Evolutionary conservation across 2,888 invertebrate species (phyloP).

Genomic region (Dasypogon diadema): DNA sequence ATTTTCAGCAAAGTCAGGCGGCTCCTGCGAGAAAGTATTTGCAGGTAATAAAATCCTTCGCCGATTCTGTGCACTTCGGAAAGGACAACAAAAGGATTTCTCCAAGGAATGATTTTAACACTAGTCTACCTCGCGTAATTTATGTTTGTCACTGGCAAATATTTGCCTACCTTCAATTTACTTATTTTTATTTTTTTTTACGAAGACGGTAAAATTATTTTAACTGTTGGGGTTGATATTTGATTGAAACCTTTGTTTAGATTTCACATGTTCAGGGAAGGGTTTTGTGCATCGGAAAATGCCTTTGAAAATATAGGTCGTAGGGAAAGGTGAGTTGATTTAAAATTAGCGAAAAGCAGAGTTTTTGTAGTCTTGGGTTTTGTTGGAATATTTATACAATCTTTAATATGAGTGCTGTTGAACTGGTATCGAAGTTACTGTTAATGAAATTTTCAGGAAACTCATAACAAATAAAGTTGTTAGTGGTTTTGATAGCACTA

Average conservation of each 20-base stretch:
- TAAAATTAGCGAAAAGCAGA: too few species aligned
- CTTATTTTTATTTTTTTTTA: not conserved
- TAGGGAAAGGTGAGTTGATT: too few species aligned
- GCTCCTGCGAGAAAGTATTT: not conserved
- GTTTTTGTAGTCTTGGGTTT: too few species aligned
- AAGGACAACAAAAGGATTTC: not conserved
- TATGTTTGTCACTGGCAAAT: not conserved
- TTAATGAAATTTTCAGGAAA: too few species aligned
- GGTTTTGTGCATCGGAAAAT: not conserved
- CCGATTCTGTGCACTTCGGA: not conserved
- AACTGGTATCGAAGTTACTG: too few species aligned
- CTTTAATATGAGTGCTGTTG: too few species aligned
- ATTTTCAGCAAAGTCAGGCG: not conserved
- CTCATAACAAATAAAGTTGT: too few species aligned
- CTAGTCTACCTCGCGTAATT: not conserved
- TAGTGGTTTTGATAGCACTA: too few species aligned
- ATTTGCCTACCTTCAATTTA: slow-evolving; percentile 2
- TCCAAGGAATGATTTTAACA: not conserved
- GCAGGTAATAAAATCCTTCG: not conserved
- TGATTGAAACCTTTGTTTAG: not conserved
- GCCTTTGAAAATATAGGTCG: not conserved
- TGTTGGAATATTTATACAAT: too few species aligned
- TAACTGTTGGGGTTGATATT: not conserved
- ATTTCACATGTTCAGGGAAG: not conserved
- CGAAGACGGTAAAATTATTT: not conserved